Conservation (phyloP, 2,113 vertebrate species). For the Chauna torquata region DNA sequence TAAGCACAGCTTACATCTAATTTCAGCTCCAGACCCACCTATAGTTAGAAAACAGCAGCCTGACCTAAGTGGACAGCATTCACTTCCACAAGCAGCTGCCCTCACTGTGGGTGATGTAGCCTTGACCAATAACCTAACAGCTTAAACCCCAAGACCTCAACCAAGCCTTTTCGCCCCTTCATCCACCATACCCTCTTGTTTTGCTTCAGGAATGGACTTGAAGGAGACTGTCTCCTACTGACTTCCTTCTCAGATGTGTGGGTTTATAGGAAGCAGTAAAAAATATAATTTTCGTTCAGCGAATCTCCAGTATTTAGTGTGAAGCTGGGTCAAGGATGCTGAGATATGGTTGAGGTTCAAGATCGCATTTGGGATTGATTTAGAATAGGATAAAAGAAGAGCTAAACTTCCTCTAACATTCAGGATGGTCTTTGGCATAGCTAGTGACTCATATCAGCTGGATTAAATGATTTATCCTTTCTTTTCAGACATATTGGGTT, state of each 20-base stretch:
- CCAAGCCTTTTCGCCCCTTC: neutral
- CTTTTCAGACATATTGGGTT: neutral
- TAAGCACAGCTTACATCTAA: neutral
- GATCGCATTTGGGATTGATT: neutral
- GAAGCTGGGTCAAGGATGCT: neutral
- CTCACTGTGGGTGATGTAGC: neutral
- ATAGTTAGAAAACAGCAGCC: neutral
- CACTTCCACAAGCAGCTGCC: neutral
- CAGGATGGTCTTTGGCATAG: neutral
- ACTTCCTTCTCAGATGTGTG: neutral
- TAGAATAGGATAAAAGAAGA: neutral
- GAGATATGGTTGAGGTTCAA: neutral
- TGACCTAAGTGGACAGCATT: neutral
- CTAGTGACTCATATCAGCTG: neutral
- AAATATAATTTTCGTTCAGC: neutral
- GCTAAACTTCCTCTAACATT: neutral
- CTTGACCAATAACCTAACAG: neutral
- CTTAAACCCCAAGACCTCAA: neutral
- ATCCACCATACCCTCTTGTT: neutral
- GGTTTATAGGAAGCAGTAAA: neutral
- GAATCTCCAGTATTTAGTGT: neutral
- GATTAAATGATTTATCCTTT: neutral
- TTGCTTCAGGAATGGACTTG: neutral
- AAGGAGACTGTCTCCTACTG: neutral
- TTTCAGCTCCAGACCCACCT: neutral